Percentiles rank a stretch among this genome's conserved stretches.
phyloP scores from a whole-genome alignment of 2,888 invertebrate genomes.

The Thyatira batis region DNA sequence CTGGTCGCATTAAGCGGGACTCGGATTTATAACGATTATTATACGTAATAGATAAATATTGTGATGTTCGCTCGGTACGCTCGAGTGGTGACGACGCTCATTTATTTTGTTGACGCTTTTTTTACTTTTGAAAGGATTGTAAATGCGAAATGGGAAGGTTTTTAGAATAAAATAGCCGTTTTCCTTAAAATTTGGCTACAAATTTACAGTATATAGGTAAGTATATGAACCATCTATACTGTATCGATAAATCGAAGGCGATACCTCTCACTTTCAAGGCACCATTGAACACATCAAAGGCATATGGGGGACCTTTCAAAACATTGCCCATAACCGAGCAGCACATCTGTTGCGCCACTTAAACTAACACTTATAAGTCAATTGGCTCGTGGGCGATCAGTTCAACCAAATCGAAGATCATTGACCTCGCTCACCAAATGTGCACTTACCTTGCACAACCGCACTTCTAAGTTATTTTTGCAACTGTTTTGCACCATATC shows the following conservation, averaged over 20 bases:
- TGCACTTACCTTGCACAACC: slow-evolving; percentile 16
- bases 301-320: background rate
- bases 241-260: too few relatives aligned
- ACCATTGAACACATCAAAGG: background rate
- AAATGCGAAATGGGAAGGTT: background rate
- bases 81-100: background rate
- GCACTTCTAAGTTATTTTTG: slow-evolving; percentile 24
- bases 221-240: too few relatives aligned
- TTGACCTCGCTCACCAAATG: slow-evolving; percentile 12
- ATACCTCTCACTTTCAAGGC: background rate
- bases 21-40: background rate
- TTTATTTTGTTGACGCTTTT: background rate
- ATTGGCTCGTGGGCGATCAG: background rate
- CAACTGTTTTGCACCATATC: slow-evolving; percentile 11
- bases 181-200: too few relatives aligned
- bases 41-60: background rate
- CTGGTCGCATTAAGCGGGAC: background rate
- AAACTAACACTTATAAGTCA: background rate
- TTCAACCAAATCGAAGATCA: slow-evolving; percentile 10
- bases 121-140: background rate
- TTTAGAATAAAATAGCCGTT: background rate
- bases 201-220: too few relatives aligned
- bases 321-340: background rate
- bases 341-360: background rate
- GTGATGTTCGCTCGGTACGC: background rate